Evolutionary conservation across 2,888 invertebrate genomes (phyloP), one percentile per base, ranked within the genome.

Genomic region (Cerceris ruficornis): DNA sequence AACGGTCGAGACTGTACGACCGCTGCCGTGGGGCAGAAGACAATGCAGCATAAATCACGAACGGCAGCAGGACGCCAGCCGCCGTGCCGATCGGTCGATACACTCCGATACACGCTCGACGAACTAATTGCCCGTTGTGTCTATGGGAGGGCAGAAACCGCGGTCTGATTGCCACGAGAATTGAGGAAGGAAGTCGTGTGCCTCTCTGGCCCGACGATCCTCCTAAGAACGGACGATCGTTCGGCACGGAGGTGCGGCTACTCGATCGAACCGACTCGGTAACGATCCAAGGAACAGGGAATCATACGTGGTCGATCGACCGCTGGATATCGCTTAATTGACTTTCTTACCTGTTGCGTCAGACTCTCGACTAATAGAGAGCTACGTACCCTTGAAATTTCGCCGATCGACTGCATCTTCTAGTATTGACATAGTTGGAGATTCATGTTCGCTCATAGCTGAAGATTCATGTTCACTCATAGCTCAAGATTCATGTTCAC

Each of bases 81-180:
- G 80, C 78, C 81, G 81, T 85, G 80, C 78, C 84, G 82, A 86
- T 86, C 86, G 84, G 77, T 87, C 87, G 88, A 90, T 89, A 88
- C 89, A 89, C 89, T 87, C 82, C 82, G 89, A 89, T 88, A 87
- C 88, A 86, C 83, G 83, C 81, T 84, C 84, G 83, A 79, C 84
- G 81, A 86, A 82, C 87, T 90, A 89, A 89, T 89, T 90, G 81
- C 85, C 84, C 81, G 80, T 85, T 82, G 86, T 81, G 82, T 83
- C 85, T 80, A 83, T 81, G 80, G 85, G 77, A 85, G 83, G 82
- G 77, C 75, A 85, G 84, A 85, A 83, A 85, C 81, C 85, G 84
- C 87, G 82, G 78, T 81, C 80, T 81, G 85, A 88, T 88, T 88
- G 86, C 80, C 66, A 77, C 69, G 83, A 61, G 81, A 87, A 87